Evolutionary conservation across 2,113 vertebrate genomes (phyloP), one percentile per base, ranked within the genome.

Genomic region (Tautogolabrus adspersus): DNA sequence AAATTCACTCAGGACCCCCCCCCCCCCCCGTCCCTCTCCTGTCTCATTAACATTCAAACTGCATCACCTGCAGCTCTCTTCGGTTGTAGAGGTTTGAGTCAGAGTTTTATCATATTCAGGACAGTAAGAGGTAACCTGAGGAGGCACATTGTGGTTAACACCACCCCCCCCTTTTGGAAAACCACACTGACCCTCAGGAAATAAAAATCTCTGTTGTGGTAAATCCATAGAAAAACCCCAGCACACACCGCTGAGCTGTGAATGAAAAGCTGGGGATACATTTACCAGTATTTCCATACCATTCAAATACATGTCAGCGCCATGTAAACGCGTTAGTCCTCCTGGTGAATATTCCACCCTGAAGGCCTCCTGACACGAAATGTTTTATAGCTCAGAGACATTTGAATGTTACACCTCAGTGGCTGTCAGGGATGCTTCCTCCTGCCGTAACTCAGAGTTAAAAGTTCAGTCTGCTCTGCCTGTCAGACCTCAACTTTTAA

Each of bases 11-110:
- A 26, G 26, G 26, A 26, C 26, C 26, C 26, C 6, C 38, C 68
- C 59, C 66, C 44, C 38, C 16, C 13, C 38, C 18, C 44, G 1
- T 22, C 30, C 60, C 42, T 54, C 40, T 66, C 62, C 81, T 19
- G 47, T 52, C 74, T 80, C 37, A 72, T 80, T 72, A 64, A 22
- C 74, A 73, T 72, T 77, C 68, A 68, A 18, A 66, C 63, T 16
- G 66, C 61, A 68, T 69, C 62, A 62, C 66, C 77, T 78, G 62
- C 61, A 42, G 74, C 69, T 0, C 61, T 77, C 34, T 59, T 22
- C 60, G 47, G 3, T 22, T 51, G 66, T 51, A 8, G 40, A 21
- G 11, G 19, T 16, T 34, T 15, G 55, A 69, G 56, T 60, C 76
- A 5, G 66, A 61, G 42, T 66, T 65, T 82, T 47, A 75, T 67